A percentile compares a stretch with the other conserved stretches of the same genome.
phyloP scores from a whole-genome alignment of 1,140 invertebrate species.

The Trachelipus rathkii region DNA sequence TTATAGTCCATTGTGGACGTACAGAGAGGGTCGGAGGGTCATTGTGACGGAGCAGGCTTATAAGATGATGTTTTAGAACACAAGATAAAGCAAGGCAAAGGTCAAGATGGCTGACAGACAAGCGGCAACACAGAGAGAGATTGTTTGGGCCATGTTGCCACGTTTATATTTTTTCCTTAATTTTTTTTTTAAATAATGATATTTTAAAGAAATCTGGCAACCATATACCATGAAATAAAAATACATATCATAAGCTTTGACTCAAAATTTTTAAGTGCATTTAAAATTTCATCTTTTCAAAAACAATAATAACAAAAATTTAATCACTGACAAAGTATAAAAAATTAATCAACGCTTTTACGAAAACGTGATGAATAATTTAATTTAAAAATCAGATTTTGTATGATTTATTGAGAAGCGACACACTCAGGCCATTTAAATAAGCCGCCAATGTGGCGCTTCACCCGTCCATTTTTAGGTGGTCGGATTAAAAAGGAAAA shows the following conservation, averaged over 20 bases:
- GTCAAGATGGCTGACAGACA: conserved; percentile 11
- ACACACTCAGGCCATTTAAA: background rate
- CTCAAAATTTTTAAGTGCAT: background rate
- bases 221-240: background rate
- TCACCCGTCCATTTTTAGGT: background rate
- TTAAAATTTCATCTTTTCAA: background rate
- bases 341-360: no score
- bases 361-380: no score
- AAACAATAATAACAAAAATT: background rate
- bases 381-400: no score
- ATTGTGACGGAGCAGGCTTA: conserved; percentile 6
- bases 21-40: background rate
- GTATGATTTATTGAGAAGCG: background rate
- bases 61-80: conserved; percentile 12
- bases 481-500: conserved; percentile 3
- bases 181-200: conserved; percentile 21
- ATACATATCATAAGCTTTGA: background rate
- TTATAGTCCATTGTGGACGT: background rate
- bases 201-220: conserved; percentile 32
- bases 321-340: background rate
- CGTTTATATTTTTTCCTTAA: conserved; percentile 15
- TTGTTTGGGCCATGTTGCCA: conserved; percentile 30
- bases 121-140: conserved; percentile 11
- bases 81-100: conserved; percentile 12
- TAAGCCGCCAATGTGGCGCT: background rate